Conservation (phyloP, 2,888 invertebrate species). For the Mayetiola destructor region DNA sequence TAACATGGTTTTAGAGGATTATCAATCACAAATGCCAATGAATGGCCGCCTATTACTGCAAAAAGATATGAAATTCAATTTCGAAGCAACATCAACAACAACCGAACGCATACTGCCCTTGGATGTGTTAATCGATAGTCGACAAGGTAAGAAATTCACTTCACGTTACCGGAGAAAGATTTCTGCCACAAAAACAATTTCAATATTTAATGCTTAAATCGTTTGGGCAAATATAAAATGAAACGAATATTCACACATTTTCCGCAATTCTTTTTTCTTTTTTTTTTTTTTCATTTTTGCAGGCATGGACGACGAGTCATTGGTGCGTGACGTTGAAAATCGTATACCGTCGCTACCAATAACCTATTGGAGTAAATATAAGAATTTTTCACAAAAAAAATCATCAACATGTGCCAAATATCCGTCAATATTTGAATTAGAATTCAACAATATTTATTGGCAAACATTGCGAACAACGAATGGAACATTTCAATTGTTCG, state of each 20-base stretch:
- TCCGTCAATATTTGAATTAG: conserved; percentile 77
- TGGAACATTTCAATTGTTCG: conserved; percentile 81
- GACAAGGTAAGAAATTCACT: conserved; percentile 28
- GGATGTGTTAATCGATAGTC: conserved; percentile 34
- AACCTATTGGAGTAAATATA: conserved; percentile 70
- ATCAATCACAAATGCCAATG: conserved; percentile 28
- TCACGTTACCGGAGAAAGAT: not conserved
- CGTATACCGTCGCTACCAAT: conserved; percentile 72
- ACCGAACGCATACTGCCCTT: conserved; percentile 34
- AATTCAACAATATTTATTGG: conserved; percentile 90
- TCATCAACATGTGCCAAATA: conserved; percentile 62
- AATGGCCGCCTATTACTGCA: conserved; percentile 33
- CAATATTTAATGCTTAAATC: not conserved
- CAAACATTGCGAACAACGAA: conserved; percentile 67
- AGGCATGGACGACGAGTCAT: conserved; percentile 50
- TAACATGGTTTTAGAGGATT: conserved; percentile 31
- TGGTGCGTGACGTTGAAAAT: conserved; percentile 62
- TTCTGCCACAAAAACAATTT: not conserved
- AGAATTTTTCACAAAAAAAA: conserved; percentile 46
- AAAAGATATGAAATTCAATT: conserved; percentile 28
- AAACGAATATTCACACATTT: not conserved
- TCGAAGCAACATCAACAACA: conserved; percentile 34
- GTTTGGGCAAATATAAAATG: not conserved
- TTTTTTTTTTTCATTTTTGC: not conserved
- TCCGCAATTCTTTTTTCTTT: not conserved